Evolutionary conservation across 2,888 invertebrate species (phyloP), one percentile per base, ranked within the genome.

Genomic region (Agrotis puta): DNA sequence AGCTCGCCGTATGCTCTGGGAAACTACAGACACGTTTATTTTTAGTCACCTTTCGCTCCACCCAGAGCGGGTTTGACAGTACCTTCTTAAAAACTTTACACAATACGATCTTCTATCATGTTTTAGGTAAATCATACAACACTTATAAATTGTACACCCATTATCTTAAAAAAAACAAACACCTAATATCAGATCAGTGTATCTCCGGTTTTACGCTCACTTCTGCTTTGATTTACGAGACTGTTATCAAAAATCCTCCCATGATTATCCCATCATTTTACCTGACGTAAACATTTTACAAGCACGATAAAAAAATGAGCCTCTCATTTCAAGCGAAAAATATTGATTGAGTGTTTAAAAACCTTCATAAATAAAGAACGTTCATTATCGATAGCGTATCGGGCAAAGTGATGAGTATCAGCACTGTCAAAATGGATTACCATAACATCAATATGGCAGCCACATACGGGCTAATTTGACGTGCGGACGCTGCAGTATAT

Each of bases 371-470:
- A 76, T 78, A 50, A 69, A 64, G 45, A 50, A 51, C 6, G 20
- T 51, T 57, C n/a, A 79, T 70, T 74, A 70, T 27, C 18, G 27
- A 74, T 18, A 47, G 22, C n/a, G 51, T 43, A 66, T 53, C 65
- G 22, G 48, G 27, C 48, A 62, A 67, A 67, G 61, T 71, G 64
- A 76, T 71, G 76, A 64, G 76, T 71, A 67, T 70, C 43, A 50
- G n/a, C 59, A n/a, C 43, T 51, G 53, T 47, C 54, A 53, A 57
- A 76, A 76, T 71, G 59, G 64, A 81, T 81, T 79, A 65, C n/a
- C 81, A 79, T 81, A 77, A 81, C 76, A 68, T 68, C 67, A 68
- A 81, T 81, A 72, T 68, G 61, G 57, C 59, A 7, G 51, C 14
- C 11, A 33, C 48, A 53, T 27, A 47, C 39, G 14, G n/a, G 56